Evolutionary conservation across 2,113 vertebrate genomes (phyloP).

Genomic region (Protobothrops mucrosquamatus): DNA sequence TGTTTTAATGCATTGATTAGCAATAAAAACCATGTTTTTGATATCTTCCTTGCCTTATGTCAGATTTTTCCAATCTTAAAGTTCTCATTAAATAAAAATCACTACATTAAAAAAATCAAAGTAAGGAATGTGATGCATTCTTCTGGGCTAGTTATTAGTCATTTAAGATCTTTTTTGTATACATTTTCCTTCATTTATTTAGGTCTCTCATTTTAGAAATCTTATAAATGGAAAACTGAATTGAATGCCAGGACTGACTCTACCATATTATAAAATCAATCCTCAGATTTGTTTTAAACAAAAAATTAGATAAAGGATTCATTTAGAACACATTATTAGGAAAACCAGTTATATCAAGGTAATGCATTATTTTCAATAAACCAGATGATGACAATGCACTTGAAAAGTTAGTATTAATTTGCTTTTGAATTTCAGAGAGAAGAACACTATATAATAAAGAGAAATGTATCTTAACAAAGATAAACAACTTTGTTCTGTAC

Average conservation of each 20-base stretch:
- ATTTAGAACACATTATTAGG: conserved; percentile 7
- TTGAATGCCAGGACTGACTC: background rate
- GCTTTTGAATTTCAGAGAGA: background rate
- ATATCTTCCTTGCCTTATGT: background rate
- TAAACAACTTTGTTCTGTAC: background rate
- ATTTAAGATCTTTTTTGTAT: background rate
- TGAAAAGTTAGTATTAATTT: background rate
- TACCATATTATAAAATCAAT: background rate
- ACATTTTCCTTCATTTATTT: background rate
- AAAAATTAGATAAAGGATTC: background rate
- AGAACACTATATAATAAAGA: background rate
- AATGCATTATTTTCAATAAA: background rate
- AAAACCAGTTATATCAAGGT: conserved; percentile 7
- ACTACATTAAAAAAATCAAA: background rate
- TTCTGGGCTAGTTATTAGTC: background rate
- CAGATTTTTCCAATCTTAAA: background rate
- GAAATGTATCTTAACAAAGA: background rate
- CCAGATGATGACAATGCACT: background rate
- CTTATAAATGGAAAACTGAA: background rate
- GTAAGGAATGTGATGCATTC: background rate
- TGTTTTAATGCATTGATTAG: background rate
- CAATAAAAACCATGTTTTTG: background rate
- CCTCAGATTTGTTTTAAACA: background rate
- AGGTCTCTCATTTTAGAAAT: background rate
- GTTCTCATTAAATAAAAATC: background rate